Percentiles rank a stretch among this genome's conserved stretches.
Evolutionary conservation across 1,140 invertebrate species (phyloP).

Genomic region (Aphidius ervi): DNA sequence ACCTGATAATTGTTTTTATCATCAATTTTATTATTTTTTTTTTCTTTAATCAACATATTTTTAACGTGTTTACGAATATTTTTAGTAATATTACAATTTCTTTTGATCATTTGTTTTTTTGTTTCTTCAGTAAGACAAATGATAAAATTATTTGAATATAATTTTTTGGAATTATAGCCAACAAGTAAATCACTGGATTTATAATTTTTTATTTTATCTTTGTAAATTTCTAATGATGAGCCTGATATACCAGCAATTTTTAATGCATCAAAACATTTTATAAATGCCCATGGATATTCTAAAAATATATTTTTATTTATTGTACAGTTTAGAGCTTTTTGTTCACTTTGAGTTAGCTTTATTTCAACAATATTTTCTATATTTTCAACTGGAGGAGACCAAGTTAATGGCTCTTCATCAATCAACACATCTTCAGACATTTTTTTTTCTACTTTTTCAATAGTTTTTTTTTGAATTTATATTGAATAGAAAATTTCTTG

Average conservation of each 20-base stretch:
- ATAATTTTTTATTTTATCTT: constrained; percentile 50
- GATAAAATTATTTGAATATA: constrained; percentile 60
- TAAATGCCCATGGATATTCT: constrained; percentile 67
- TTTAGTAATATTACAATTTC: constrained; percentile 53
- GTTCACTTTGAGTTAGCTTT: constrained; percentile 29
- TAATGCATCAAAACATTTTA: constrained; percentile 55
- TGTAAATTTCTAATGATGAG: constrained; percentile 53
- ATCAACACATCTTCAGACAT: constrained; percentile 27
- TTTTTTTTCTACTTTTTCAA: constrained; percentile 3
- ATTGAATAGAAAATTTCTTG: neutral
- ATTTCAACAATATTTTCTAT: constrained; percentile 35
- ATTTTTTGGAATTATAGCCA: constrained; percentile 60
- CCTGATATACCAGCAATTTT: constrained; percentile 31
- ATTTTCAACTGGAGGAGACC: constrained; percentile 35
- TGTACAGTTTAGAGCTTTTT: constrained; percentile 34
- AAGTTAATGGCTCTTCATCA: constrained; percentile 24
- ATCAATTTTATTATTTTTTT: constrained; percentile 57
- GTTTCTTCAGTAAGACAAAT: constrained; percentile 59
- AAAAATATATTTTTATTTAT: constrained; percentile 56
- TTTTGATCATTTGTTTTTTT: constrained; percentile 42
- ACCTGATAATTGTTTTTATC: constrained; percentile 46
- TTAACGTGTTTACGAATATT: constrained; percentile 56
- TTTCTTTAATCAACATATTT: constrained; percentile 57
- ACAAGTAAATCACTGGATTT: constrained; percentile 58
- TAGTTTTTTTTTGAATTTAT: neutral